A percentile compares a stretch with the other conserved stretches of the same genome.
These are phyloP conservation scores for Peromyscus californicus DNA, from an alignment of 2,113 vertebrate species.

Conservation along the genomic window DNA sequence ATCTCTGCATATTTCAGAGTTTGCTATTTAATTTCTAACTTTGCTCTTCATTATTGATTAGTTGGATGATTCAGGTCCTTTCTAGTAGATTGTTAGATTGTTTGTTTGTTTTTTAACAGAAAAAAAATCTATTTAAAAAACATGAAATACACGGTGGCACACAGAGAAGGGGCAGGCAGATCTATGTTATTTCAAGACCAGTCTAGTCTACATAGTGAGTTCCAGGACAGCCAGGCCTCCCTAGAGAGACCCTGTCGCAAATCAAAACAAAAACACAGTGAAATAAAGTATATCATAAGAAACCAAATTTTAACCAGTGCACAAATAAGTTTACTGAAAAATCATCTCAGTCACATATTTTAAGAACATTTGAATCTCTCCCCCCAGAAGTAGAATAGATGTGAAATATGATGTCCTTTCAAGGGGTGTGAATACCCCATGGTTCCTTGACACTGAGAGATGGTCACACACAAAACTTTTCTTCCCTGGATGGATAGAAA, in stretches of 20 bases:
- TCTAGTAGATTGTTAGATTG: background rate
- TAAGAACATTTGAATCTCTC: background rate
- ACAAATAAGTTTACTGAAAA: conserved; percentile 77
- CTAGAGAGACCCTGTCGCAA: no score
- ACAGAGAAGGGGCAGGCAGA: background rate
- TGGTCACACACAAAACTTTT: background rate
- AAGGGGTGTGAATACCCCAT: background rate
- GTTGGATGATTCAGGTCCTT: background rate
- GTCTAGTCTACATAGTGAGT: no score
- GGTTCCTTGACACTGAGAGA: background rate
- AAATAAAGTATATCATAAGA: conserved; percentile 60
- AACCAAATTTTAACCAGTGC: conserved; percentile 68
- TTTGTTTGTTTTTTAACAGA: conserved; percentile 43
- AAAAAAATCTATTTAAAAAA: conserved; percentile 45
- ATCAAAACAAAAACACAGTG: background rate
- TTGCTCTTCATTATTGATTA: background rate
- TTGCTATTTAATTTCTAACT: background rate
- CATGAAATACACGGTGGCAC: background rate
- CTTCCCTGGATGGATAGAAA: conserved; percentile 71
- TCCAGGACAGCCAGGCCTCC: no score
- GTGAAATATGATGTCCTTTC: background rate
- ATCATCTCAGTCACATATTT: conserved; percentile 17
- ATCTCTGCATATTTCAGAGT: background rate
- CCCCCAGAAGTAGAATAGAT: background rate
- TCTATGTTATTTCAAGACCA: no score